Percentiles rank a stretch among this genome's conserved stretches.
Conservation (phyloP, 2,888 invertebrate genomes). For the Gisinianus flammeolus region DNA sequence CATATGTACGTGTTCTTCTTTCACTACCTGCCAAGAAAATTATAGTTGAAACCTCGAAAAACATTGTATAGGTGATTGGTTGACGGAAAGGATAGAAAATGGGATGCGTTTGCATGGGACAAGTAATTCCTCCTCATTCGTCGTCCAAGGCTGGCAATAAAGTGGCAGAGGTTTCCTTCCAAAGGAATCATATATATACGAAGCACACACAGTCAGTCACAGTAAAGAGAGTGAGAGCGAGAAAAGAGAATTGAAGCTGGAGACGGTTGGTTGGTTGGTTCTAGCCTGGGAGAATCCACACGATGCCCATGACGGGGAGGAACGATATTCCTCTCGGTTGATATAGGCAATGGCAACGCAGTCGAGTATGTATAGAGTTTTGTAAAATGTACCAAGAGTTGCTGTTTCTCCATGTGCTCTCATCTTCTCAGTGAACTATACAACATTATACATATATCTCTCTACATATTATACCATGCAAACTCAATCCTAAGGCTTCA, state of each 20-base stretch:
- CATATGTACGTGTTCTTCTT: background rate
- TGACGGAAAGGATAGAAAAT: conserved; percentile 33
- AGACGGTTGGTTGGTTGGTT: conserved; percentile 35
- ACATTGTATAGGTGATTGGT: conserved; percentile 31
- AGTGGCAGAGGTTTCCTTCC: conserved; percentile 37
- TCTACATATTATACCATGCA: conserved; percentile 4
- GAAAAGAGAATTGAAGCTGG: conserved; percentile 37
- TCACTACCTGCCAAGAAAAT: conserved; percentile 19
- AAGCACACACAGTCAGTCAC: background rate
- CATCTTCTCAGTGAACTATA: conserved; percentile 13
- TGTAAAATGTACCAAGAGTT: conserved; percentile 27
- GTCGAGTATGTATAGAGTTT: conserved; percentile 27
- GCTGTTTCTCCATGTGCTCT: conserved; percentile 32
- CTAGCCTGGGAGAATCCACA: conserved; percentile 42
- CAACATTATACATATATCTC: background rate
- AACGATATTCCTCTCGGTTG: conserved; percentile 38
- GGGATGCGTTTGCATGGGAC: conserved; percentile 36
- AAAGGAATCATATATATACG: conserved; percentile 3
- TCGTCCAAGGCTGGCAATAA: conserved; percentile 39
- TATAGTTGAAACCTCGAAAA: conserved; percentile 16
- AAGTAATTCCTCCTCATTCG: conserved; percentile 38
- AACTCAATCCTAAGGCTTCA: conserved; percentile 33
- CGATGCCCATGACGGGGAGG: conserved; percentile 39
- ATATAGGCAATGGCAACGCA: conserved; percentile 39
- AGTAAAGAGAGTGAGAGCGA: conserved; percentile 15